Conservation (phyloP, 2,797 vertebrate genomes). For the Crocodylus rhombifer region DNA sequence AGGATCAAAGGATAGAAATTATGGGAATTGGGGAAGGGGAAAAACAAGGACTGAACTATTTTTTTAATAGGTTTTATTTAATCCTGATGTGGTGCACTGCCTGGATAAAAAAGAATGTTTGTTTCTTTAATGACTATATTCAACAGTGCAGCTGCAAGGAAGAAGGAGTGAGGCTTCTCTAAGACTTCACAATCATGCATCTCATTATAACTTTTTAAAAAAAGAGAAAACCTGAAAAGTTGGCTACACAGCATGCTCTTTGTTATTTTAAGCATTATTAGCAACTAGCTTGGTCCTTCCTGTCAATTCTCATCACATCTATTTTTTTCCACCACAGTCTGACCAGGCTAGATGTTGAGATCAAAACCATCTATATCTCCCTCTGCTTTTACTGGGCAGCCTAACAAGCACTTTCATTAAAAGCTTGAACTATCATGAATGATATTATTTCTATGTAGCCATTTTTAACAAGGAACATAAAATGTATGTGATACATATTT, state of each 20-base stretch:
- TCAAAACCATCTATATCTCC: neutral
- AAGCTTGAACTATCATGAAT: constrained; percentile 17
- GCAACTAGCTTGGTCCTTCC: neutral
- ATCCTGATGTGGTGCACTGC: neutral
- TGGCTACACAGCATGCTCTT: neutral
- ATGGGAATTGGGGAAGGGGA: neutral
- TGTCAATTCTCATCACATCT: fast-evolving
- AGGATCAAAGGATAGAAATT: neutral
- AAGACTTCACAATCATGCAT: neutral
- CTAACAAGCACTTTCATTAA: constrained; percentile 32
- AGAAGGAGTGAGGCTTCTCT: constrained; percentile 33
- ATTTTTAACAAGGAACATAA: neutral
- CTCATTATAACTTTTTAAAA: neutral
- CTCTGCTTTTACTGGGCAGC: neutral
- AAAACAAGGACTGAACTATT: neutral
- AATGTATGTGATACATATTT: neutral
- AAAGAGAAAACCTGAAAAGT: neutral
- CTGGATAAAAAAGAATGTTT: neutral
- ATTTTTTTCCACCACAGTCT: neutral
- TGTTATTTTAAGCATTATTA: neutral
- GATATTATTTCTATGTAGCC: neutral
- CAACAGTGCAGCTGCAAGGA: constrained; percentile 36
- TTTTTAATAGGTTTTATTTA: neutral
- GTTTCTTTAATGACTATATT: constrained; percentile 20
- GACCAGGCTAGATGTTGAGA: neutral